A percentile compares a stretch with the other conserved stretches of the same genome.
phyloP scores from a whole-genome alignment of 2,888 invertebrate species.

The Drosophila fulvimacula region DNA sequence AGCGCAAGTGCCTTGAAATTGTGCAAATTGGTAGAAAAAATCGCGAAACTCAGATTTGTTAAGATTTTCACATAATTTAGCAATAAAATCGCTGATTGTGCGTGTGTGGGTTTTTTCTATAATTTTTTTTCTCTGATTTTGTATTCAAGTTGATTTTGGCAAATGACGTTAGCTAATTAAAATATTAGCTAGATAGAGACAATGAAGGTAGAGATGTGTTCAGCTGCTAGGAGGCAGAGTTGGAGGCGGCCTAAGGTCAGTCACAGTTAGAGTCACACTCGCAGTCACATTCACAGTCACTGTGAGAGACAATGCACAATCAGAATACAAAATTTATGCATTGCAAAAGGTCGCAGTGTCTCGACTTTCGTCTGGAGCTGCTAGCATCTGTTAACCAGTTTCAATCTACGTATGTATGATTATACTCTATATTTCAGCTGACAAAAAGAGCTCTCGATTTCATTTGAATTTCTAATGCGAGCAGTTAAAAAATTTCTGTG shows the following conservation, averaged over 20 bases:
- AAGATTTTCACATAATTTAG: conserved; percentile 64
- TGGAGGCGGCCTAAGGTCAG: conserved; percentile 51
- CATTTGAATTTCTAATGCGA: conserved; percentile 70
- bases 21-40: conserved; percentile 58
- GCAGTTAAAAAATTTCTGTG: conserved; percentile 52
- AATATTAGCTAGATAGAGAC: conserved; percentile 22
- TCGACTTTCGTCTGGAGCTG: conserved; percentile 2
- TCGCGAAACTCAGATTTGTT: conserved; percentile 18
- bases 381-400: conserved; percentile 20
- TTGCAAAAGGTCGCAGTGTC: conserved; percentile 21
- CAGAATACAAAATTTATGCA: conserved; percentile 51
- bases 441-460: conserved; percentile 68
- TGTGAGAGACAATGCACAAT: conserved; percentile 58
- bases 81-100: conserved; percentile 35
- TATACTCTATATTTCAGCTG: not conserved
- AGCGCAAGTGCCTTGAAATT: conserved; percentile 58
- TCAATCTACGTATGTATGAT: not conserved
- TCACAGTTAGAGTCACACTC: conserved; percentile 1
- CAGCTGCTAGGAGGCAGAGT: conserved; percentile 2
- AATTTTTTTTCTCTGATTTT: not conserved
- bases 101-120: conserved; percentile 18
- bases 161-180: conserved; percentile 43
- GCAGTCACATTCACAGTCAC: conserved; percentile 3
- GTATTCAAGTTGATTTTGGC: conserved; percentile 35
- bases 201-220: conserved; percentile 29